A percentile compares a stretch with the other conserved stretches of the same genome.
Evolutionary conservation across 2,888 invertebrate genomes (phyloP).

Genomic region (Branchellion lobata): DNA sequence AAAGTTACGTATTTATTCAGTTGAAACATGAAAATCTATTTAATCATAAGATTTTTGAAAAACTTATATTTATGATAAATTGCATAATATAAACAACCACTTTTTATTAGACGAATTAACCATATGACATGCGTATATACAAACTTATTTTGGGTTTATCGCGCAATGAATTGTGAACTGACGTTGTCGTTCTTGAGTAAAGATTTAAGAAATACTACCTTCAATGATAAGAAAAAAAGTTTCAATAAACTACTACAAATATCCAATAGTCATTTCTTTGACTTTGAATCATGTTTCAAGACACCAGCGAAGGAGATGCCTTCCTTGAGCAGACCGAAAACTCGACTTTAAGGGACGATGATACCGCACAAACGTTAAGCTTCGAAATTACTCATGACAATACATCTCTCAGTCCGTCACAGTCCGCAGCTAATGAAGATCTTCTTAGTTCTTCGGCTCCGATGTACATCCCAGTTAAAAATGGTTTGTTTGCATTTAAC

Average conservation of each 20-base stretch:
- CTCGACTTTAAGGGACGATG: conserved; percentile 6
- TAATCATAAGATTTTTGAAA: no score
- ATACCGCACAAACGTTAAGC: conserved; percentile 2
- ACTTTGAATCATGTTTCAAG: neutral
- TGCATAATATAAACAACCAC: no score
- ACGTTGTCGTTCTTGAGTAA: neutral
- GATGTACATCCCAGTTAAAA: conserved; percentile 4
- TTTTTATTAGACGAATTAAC: no score
- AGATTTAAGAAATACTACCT: neutral
- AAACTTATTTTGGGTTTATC: neutral
- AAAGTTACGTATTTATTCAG: no score
- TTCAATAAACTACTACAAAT: neutral
- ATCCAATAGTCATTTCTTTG: neutral
- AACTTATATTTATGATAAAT: no score
- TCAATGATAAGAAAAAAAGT: neutral
- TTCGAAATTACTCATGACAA: conserved; percentile 1
- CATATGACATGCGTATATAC: no score
- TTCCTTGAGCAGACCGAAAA: neutral
- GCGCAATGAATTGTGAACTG: neutral
- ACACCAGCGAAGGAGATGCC: neutral
- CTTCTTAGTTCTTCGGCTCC: conserved; percentile 35
- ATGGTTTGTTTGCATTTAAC: neutral
- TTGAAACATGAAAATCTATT: no score
- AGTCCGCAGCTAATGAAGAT: conserved; percentile 2
- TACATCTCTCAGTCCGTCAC: conserved; percentile 15